Conservation (phyloP, 2,113 vertebrate genomes). For the Alethe castanea region DNA sequence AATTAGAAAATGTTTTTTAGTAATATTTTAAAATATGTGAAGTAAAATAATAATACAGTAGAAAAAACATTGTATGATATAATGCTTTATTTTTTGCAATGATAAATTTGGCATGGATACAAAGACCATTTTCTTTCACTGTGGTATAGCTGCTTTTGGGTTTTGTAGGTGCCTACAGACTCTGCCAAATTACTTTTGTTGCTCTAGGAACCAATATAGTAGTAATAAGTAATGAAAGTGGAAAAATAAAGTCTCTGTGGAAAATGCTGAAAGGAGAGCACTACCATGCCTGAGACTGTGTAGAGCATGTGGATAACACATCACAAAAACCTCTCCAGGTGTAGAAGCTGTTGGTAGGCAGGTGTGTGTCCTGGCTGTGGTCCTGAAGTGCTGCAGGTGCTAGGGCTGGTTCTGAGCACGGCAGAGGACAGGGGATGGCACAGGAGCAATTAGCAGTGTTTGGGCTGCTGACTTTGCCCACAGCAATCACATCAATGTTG, state of each 20-base stretch:
- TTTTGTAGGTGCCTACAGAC: background rate
- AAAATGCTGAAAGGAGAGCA: background rate
- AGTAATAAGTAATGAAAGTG: background rate
- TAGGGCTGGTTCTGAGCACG: background rate
- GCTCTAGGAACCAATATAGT: background rate
- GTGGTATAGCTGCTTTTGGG: background rate
- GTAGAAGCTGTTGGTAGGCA: accelerated
- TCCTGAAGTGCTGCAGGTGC: background rate
- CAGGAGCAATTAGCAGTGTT: background rate
- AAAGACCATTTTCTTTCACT: background rate
- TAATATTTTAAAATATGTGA: background rate
- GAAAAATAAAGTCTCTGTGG: background rate
- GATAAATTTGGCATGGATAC: background rate
- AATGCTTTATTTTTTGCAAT: background rate
- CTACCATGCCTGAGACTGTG: background rate
- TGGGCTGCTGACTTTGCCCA: background rate
- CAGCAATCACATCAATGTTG: background rate
- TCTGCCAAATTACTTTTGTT: background rate
- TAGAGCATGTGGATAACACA: accelerated
- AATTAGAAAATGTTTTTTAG: background rate
- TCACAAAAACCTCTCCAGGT: background rate
- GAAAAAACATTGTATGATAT: background rate
- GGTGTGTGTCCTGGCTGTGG: accelerated
- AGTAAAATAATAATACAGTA: background rate
- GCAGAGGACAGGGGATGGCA: background rate